phyloP scores from a whole-genome alignment of 2,113 vertebrate genomes.

The Pangasianodon hypophthalmus region DNA sequence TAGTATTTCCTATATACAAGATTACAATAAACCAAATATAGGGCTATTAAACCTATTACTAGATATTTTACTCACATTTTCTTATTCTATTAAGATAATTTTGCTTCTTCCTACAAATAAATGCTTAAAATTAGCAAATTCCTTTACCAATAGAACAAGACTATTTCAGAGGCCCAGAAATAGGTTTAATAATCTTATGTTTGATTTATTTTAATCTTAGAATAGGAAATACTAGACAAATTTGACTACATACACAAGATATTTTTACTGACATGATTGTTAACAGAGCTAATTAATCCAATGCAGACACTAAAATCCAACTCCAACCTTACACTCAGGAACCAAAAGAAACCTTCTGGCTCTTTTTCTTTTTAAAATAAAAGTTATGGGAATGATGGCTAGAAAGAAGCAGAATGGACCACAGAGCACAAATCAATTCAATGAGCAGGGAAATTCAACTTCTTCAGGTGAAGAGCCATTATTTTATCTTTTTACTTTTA shows the following conservation, averaged over 20 bases:
- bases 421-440: neutral
- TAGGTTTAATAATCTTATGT: neutral
- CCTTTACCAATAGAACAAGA: too few relatives aligned
- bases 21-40: too few relatives aligned
- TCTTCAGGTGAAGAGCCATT: neutral
- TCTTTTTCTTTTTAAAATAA: neutral
- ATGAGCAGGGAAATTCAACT: neutral
- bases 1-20: neutral
- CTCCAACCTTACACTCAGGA: neutral
- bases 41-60: too few relatives aligned
- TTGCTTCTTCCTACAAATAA: neutral
- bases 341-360: neutral
- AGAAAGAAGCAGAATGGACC: neutral
- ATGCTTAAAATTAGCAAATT: neutral
- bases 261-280: neutral
- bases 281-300: neutral
- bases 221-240: neutral
- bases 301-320: neutral
- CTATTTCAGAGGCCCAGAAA: neutral
- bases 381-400: neutral
- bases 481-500: neutral
- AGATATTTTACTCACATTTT: too few relatives aligned
- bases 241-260: neutral
- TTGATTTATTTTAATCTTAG: neutral
- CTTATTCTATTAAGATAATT: neutral